Percentiles rank a stretch among this genome's conserved stretches.
Evolutionary conservation across 2,797 vertebrate genomes (phyloP).

Genomic region (Anguilla marmorata): DNA sequence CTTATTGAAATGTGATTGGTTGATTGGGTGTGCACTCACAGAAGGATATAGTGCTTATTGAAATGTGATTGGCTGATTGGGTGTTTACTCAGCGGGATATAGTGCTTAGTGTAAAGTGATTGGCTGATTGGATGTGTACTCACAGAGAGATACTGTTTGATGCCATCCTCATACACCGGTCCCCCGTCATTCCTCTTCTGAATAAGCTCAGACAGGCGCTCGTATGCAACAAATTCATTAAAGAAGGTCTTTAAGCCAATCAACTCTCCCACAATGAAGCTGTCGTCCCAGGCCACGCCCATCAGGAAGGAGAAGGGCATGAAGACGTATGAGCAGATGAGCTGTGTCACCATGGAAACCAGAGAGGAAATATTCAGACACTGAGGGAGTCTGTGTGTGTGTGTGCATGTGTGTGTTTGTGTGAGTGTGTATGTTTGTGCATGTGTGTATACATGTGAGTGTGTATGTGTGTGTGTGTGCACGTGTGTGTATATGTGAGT

Average conservation of each 20-base stretch:
- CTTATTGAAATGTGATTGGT: neutral
- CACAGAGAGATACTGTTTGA: conserved; percentile 82
- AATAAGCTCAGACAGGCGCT: conserved; percentile 77
- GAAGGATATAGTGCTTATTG: neutral
- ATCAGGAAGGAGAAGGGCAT: conserved; percentile 88
- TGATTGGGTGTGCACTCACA: neutral
- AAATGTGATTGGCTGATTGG: neutral
- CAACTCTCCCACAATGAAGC: conserved; percentile 81
- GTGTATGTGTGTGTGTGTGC: neutral
- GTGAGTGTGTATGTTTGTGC: neutral
- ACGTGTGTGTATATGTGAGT: too few species aligned
- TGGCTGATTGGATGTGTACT: neutral
- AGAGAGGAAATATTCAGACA: neutral
- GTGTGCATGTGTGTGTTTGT: neutral
- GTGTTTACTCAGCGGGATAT: neutral
- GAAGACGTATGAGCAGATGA: conserved; percentile 84
- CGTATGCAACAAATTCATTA: conserved; percentile 87
- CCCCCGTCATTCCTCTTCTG: conserved; percentile 69
- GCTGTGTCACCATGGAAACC: conserved; percentile 60
- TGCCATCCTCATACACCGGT: conserved; percentile 72
- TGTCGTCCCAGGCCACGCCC: conserved; percentile 88
- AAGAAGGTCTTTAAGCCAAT: conserved; percentile 86
- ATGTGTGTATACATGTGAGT: neutral
- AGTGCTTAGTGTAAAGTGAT: neutral
- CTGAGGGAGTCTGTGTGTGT: neutral